A percentile compares a stretch with the other conserved stretches of the same genome.
Conservation (phyloP, 2,888 invertebrate genomes). For the Amorpha juglandis region DNA sequence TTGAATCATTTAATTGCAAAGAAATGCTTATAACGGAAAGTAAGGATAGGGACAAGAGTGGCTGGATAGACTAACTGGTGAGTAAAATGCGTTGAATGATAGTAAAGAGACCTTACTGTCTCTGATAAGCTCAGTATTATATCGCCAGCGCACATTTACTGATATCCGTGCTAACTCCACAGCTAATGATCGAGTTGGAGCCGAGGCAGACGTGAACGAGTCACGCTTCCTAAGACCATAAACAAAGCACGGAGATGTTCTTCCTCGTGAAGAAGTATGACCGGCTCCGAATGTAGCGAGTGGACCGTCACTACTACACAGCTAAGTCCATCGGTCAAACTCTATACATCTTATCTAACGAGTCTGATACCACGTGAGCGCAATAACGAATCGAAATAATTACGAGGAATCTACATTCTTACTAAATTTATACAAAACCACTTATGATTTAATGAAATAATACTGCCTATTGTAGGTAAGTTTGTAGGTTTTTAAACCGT, state of each 20-base stretch:
- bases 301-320: constrained; percentile 56
- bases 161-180: constrained; percentile 63
- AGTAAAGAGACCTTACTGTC: background rate
- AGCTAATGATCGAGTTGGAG: constrained; percentile 65
- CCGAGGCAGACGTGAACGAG: constrained; percentile 55
- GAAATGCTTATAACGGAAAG: constrained; percentile 16
- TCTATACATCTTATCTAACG: constrained; percentile 30
- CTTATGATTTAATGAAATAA: background rate
- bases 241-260: constrained; percentile 54
- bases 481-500: background rate
- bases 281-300: constrained; percentile 58
- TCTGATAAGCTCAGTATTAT: background rate
- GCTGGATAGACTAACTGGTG: constrained; percentile 29
- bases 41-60: constrained; percentile 27
- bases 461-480: constrained; percentile 19
- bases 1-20: background rate
- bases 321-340: constrained; percentile 53
- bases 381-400: background rate
- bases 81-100: constrained; percentile 26
- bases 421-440: background rate
- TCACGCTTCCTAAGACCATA: constrained; percentile 50
- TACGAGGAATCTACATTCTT: background rate
- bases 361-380: background rate
- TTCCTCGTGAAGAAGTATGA: constrained; percentile 58
- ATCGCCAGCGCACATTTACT: constrained; percentile 20